A percentile compares a stretch with the other conserved stretches of the same genome.
Conservation (phyloP, 2,797 vertebrate genomes). For the Micrastur ruficollis region DNA sequence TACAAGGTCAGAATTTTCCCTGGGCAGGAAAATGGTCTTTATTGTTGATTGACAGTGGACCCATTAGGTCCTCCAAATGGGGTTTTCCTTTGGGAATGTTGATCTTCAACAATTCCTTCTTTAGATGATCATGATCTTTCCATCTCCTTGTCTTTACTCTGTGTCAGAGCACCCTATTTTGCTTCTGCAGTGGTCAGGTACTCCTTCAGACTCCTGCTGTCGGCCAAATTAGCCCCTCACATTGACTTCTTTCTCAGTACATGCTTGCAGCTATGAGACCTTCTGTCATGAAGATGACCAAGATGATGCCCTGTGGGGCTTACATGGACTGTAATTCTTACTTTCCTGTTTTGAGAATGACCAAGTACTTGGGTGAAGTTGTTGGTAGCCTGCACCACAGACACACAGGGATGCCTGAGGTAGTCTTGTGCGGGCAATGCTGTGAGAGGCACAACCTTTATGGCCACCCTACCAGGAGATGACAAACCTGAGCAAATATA, state of each 20-base stretch:
- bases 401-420: neutral
- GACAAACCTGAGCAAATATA: neutral
- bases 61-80: neutral
- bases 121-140: neutral
- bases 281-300: neutral
- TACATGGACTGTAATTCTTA: neutral
- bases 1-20: conserved; percentile 9
- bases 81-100: neutral
- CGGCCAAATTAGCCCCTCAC: neutral
- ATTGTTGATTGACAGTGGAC: neutral
- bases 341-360: neutral
- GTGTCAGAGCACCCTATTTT: neutral
- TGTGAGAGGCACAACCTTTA: neutral
- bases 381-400: neutral
- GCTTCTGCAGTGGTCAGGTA: neutral
- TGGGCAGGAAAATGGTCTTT: neutral
- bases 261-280: neutral
- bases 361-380: neutral
- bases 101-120: neutral
- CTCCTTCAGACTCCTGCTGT: neutral
- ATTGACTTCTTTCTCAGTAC: neutral
- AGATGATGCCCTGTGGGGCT: neutral
- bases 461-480: neutral
- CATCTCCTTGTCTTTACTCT: neutral
- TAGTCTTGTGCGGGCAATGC: neutral